Base-by-base conservation (phyloP, 2,888 invertebrate species). In the Epinotia demarniana region DNA sequence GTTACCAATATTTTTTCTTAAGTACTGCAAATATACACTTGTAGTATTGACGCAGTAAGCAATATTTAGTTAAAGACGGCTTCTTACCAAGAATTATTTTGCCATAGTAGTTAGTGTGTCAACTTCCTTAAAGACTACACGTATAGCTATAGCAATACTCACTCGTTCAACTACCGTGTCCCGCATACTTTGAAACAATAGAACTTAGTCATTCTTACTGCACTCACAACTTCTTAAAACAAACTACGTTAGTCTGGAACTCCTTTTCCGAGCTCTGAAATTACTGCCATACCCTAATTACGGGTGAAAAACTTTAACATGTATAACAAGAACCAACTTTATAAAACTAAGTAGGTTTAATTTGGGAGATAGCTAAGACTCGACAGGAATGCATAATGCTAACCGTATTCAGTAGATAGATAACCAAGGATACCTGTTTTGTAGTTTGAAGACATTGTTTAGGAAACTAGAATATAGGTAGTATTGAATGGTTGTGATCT, bases 141-240 rank as follows among this genome's bases (percentile, higher is more conserved):
- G 33, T 33, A 6, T 33, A 33, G 33, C 33, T n/a, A n/a, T n/a
- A 53, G n/a, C 53, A 53, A n/a, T 53, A n/a, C 53, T 8, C n/a
- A 53, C 16, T 53, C 16, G 53, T 5, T 6, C 53, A 53, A 53
- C 53, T 53, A 53, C n/a, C 53, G 53, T 53, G 53, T 33, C 19
- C 8, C 23, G 23, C 12, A 0, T n/a, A 19, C 18, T 67, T 57
- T 68, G 58, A 27, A 46, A 69, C 69, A 69, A 68, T 43, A 46
- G 69, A 69, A 69, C 58, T 69, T 60, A 46, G 58, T 69, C 46
- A 60, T 69, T 69, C 58, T 16, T 16, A 60, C 55, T 57, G 69
- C 58, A 58, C 43, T 68, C 57, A 9, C 27, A 58, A 60, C 58
- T 57, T 58, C 61, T 12, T 53, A 53, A 39, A 43, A 43, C 57